Evolutionary conservation across 2,797 vertebrate genomes (phyloP).

Genomic region (Pachyuromys duprasi): DNA sequence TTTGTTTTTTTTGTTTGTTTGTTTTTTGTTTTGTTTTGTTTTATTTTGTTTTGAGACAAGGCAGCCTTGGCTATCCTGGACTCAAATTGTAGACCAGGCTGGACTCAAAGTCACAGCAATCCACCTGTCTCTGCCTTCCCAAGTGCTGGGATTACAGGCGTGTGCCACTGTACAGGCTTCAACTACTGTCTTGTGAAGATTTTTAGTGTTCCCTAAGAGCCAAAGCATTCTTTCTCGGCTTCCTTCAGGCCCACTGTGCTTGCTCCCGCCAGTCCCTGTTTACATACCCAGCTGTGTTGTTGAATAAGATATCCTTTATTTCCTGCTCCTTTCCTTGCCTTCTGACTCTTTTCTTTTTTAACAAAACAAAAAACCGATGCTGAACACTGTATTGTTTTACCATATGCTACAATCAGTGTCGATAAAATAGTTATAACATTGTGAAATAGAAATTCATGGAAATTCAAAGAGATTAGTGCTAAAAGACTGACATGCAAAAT

Average conservation of each 20-base stretch:
- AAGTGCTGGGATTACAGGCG: too few relatives aligned
- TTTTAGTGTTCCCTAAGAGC: conserved; percentile 17
- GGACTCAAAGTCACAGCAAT: too few relatives aligned
- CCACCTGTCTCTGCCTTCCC: too few relatives aligned
- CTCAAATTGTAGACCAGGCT: too few relatives aligned
- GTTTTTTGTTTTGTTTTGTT: too few relatives aligned
- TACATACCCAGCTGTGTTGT: neutral
- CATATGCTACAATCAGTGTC: conserved; percentile 83
- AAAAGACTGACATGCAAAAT: conserved; percentile 85
- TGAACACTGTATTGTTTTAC: conserved; percentile 79
- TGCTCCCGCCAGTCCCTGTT: neutral
- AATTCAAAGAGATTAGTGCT: conserved; percentile 90
- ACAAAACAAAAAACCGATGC: neutral
- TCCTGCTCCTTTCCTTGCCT: neutral
- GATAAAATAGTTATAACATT: conserved; percentile 85
- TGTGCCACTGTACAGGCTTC: neutral
- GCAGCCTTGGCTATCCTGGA: too few relatives aligned
- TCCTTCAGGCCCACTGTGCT: neutral
- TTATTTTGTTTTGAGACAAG: too few relatives aligned
- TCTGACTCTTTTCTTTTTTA: neutral
- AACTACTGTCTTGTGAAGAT: conserved; percentile 24
- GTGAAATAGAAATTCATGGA: conserved; percentile 85
- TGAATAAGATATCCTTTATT: neutral
- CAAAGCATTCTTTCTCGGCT: neutral
- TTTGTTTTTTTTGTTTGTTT: too few relatives aligned